A percentile compares a stretch with the other conserved stretches of the same genome.
Conservation (phyloP, 2,888 invertebrate genomes). For the Panorpa germanica region DNA sequence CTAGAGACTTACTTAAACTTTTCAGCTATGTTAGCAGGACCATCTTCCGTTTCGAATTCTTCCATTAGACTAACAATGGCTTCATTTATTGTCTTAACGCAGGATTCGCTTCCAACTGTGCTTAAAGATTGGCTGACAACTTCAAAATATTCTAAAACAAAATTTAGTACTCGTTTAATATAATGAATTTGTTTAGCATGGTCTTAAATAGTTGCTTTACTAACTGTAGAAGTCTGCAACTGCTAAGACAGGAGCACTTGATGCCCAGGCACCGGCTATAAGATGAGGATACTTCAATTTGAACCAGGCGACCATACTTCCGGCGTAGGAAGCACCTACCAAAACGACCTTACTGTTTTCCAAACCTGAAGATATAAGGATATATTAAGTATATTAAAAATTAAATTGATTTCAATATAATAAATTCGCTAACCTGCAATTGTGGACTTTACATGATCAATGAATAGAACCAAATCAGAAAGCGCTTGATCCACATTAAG, state of each 20-base stretch:
- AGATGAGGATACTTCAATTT: slow-evolving; percentile 36
- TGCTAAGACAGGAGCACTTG: slow-evolving; percentile 36
- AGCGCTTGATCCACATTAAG: slow-evolving; percentile 23
- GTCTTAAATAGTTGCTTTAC: not conserved
- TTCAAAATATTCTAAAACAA: slow-evolving; percentile 9
- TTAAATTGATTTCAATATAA: too few species aligned
- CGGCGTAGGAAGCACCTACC: slow-evolving; percentile 39
- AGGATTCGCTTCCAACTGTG: slow-evolving; percentile 4
- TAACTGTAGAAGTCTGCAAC: slow-evolving; percentile 36
- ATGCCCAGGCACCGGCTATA: slow-evolving; percentile 34
- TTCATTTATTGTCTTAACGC: slow-evolving; percentile 8
- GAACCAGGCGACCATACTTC: slow-evolving; percentile 38
- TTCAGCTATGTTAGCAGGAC: not conserved
- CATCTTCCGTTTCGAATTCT: slow-evolving; percentile 6
- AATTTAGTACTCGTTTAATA: not conserved
- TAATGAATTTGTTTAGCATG: not conserved
- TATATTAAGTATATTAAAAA: too few species aligned
- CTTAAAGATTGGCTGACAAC: slow-evolving; percentile 3
- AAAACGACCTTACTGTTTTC: slow-evolving; percentile 22
- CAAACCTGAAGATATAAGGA: not conserved
- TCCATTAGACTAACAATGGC: not conserved
- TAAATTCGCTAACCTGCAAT: too few species aligned
- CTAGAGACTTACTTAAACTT: slow-evolving; percentile 8
- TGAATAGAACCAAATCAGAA: slow-evolving; percentile 25
- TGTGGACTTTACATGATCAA: slow-evolving; percentile 16